Evolutionary conservation across 2,888 invertebrate genomes (phyloP).

Genomic region (Shargacucullia verbasci): DNA sequence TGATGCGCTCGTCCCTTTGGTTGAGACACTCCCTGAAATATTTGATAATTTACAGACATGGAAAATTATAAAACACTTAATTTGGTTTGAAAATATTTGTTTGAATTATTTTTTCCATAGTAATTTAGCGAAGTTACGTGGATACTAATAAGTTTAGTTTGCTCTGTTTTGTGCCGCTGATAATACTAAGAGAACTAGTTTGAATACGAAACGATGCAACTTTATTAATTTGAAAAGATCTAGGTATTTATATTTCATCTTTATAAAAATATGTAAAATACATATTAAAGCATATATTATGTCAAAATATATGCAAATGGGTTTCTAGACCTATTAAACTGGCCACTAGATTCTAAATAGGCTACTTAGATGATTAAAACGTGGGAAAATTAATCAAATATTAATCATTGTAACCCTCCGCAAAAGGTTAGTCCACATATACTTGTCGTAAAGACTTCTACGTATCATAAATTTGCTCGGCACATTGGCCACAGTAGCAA

Average conservation of each 20-base stretch:
- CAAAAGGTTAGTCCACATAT: constrained; percentile 56
- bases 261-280: too few species aligned
- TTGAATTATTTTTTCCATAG: neutral
- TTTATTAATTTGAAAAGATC: constrained; percentile 2
- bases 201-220: neutral
- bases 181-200: neutral
- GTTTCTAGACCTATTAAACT: constrained; percentile 16
- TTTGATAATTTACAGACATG: constrained; percentile 25
- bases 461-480: constrained; percentile 57
- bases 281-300: too few species aligned
- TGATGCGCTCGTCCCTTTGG: constrained; percentile 40
- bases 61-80: constrained; percentile 38
- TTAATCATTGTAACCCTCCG: constrained; percentile 46
- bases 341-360: constrained; percentile 26
- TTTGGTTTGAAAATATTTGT: constrained; percentile 23
- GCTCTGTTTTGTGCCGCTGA: neutral
- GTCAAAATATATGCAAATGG: constrained; percentile 8
- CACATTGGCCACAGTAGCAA: constrained; percentile 63
- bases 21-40: constrained; percentile 30
- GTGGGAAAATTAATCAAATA: constrained; percentile 37
- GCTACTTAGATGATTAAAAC: constrained; percentile 12
- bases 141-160: neutral
- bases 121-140: neutral
- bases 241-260: too few species aligned
- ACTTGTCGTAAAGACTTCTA: constrained; percentile 57